These are phyloP conservation scores for Stomorhina lunata DNA, from an alignment of 2,888 invertebrate genomes.

Conservation along the genomic window DNA sequence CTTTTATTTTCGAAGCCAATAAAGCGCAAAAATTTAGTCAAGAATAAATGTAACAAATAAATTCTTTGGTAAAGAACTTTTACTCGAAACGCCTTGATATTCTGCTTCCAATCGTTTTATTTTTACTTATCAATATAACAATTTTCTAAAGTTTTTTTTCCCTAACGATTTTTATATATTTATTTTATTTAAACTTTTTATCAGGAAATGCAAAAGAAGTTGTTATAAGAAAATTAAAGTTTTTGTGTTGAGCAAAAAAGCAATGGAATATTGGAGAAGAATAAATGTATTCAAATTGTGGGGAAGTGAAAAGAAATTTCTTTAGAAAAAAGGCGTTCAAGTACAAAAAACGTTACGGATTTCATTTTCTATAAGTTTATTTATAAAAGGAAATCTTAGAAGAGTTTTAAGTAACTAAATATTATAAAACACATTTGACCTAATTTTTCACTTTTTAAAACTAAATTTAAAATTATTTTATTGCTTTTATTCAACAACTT, in stretches of 20 bases:
- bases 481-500: too few species aligned
- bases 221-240: background rate
- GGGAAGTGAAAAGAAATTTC: conserved; percentile 21
- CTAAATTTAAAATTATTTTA: too few species aligned
- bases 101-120: conserved; percentile 60
- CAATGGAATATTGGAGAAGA: conserved; percentile 17
- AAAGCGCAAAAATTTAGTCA: background rate
- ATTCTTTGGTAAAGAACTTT: conserved; percentile 25
- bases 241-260: conserved; percentile 12
- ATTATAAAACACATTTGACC: too few species aligned
- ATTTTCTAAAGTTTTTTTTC: conserved; percentile 40
- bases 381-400: background rate
- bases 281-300: conserved; percentile 45
- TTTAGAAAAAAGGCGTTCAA: conserved; percentile 57
- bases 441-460: too few species aligned
- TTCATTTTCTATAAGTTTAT: conserved; percentile 37
- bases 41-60: conserved; percentile 4
- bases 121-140: conserved; percentile 61
- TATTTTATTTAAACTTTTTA: conserved; percentile 21
- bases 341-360: conserved; percentile 57
- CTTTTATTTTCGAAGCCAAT: conserved; percentile 7
- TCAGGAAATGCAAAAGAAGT: background rate
- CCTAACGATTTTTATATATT: background rate
- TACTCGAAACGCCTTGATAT: conserved; percentile 61
- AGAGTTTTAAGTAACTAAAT: too few species aligned